phyloP scores from a whole-genome alignment of 2,888 invertebrate species.

The Drosophila fungiperda region DNA sequence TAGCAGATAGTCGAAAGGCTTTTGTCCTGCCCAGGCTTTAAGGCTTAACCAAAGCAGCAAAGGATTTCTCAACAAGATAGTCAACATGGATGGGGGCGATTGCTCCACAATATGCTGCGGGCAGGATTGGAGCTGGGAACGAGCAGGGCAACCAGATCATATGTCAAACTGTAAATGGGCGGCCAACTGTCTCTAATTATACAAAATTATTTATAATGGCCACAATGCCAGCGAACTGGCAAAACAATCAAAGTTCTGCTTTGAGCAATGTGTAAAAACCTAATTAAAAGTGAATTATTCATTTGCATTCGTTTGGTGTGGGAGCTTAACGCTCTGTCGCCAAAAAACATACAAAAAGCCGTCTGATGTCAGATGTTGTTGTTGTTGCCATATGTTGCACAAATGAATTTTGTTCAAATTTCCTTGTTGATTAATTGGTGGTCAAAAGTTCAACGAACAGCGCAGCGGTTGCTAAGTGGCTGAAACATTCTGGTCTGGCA shows the following conservation, averaged over 20 bases:
- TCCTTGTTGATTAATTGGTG: conserved; percentile 76
- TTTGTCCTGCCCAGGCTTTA: conserved; percentile 46
- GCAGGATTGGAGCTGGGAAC: background rate
- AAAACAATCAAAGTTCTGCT: conserved; percentile 38
- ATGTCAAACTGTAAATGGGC: conserved; percentile 64
- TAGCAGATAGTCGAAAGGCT: conserved; percentile 66
- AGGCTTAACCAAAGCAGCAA: conserved; percentile 61
- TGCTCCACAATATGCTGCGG: conserved; percentile 14
- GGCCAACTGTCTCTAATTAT: conserved; percentile 78
- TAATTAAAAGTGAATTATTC: conserved; percentile 82
- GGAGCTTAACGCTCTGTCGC: conserved; percentile 47
- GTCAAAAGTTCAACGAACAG: conserved; percentile 76
- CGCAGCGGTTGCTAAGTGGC: conserved; percentile 58
- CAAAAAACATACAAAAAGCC: conserved; percentile 60
- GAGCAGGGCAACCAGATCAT: conserved; percentile 31
- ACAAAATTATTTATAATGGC: conserved; percentile 79
- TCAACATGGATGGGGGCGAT: conserved; percentile 4
- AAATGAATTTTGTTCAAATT: conserved; percentile 76
- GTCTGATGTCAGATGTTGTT: conserved; percentile 46
- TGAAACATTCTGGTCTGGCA: conserved; percentile 14
- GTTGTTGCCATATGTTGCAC: conserved; percentile 72
- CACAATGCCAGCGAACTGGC: conserved; percentile 26
- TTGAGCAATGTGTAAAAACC: conserved; percentile 64
- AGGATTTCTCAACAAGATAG: conserved; percentile 65
- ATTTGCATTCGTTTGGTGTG: conserved; percentile 62